Evolutionary conservation across 2,113 vertebrate genomes (phyloP), one percentile per base, ranked within the genome.

Genomic region (Perca flavescens): DNA sequence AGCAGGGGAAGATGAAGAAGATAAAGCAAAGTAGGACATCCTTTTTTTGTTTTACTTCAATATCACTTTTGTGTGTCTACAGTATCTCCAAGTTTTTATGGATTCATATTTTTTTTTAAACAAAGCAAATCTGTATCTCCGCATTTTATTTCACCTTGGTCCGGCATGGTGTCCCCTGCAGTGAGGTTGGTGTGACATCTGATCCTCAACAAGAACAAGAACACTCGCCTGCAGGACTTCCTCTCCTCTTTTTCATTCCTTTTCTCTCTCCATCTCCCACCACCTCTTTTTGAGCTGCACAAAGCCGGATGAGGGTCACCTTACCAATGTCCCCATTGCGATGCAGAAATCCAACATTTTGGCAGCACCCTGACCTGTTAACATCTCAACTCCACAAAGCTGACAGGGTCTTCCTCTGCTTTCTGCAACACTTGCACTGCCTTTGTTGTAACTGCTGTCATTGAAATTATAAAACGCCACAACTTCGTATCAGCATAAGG

Each of bases 221-320:
- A 22, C 34, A 3, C 63, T 77, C 31, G 53, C 84, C 88, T 75
- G 81, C 77, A 60, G 17, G 34, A 89, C 88, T 92, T 94, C 90
- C 92, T 91, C 80, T 86, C 75, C 65, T 88, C 82, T 83, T 75
- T 89, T 88, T 92, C 90, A 86, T 84, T 91, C 83, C 77, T 84
- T 81, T 85, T 85, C 84, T 84, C 84, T 78, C 58, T 79, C 82
- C 74, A 88, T 90, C 86, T 91, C 81, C 84, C 66, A 66, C 83
- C 88, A 79, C 79, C 78, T 84, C 86, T 83, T 62, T 80, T 70
- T 86, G 82, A 85, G 82, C 87, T 16, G 77, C 78, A 54, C 76
- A 90, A 91, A 94, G 88, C 91, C 88, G 86, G 92, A 94, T 92
- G 88, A 91, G 88, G 87, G 87, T 95, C 92, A 85, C 92, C 89